Conservation (phyloP, 2,113 vertebrate genomes). For the Amazona guildingii region DNA sequence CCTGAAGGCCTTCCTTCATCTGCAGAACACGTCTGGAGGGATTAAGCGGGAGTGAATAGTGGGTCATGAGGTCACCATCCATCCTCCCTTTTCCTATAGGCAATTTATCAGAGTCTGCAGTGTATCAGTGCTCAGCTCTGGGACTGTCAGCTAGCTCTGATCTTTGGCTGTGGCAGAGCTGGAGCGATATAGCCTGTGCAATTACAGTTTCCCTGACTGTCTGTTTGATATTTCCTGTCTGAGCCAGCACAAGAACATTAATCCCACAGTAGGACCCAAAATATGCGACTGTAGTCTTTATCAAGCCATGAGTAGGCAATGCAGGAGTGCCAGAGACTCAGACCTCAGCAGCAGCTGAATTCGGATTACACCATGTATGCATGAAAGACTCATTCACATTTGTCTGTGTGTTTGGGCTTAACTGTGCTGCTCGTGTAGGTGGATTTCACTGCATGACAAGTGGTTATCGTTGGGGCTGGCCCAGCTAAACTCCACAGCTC, state of each 20-base stretch:
- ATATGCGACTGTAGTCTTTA: background rate
- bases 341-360: background rate
- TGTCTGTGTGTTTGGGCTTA: background rate
- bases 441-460: background rate
- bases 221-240: background rate
- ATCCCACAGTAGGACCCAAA: background rate
- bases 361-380: accelerated
- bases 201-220: background rate
- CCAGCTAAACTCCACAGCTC: background rate
- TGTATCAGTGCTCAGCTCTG: background rate
- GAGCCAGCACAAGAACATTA: background rate
- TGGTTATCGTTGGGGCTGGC: background rate
- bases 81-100: background rate
- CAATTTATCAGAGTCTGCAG: background rate
- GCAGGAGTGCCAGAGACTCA: background rate
- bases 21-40: background rate
- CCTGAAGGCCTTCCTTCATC: background rate
- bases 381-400: background rate
- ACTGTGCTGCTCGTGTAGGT: background rate
- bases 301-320: background rate
- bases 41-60: background rate
- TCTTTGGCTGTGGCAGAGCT: background rate
- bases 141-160: background rate
- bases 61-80: background rate
- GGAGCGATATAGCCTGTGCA: background rate